Percentiles rank a stretch among this genome's conserved stretches.
These are phyloP conservation scores for Ahaetulla prasina DNA, from an alignment of 2,113 vertebrate genomes.

Conservation along the genomic window DNA sequence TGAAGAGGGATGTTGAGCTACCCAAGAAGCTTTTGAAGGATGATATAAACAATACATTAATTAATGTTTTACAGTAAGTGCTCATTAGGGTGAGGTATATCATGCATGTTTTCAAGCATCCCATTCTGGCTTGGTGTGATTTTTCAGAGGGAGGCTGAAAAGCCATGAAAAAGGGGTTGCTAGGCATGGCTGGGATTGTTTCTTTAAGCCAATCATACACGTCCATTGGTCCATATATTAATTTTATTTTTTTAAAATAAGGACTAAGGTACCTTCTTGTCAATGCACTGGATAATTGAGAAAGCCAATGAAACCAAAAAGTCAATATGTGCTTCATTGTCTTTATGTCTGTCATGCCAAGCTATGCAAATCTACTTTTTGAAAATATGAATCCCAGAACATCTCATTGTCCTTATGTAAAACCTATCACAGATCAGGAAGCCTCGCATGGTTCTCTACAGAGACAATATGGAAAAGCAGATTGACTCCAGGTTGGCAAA, in stretches of 20 bases:
- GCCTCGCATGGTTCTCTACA: not conserved
- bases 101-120: not conserved
- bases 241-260: not conserved
- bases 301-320: not conserved
- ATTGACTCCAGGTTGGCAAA: not conserved
- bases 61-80: not conserved
- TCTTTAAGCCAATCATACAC: not conserved
- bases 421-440: not conserved
- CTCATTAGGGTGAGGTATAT: not conserved
- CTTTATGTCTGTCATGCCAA: not conserved
- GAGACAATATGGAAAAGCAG: not conserved
- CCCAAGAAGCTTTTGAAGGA: not conserved
- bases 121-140: not conserved
- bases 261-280: not conserved
- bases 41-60: not conserved
- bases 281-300: not conserved
- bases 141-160: not conserved
- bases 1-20: not conserved
- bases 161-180: not conserved
- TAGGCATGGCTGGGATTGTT: not conserved
- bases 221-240: not conserved
- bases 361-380: not conserved
- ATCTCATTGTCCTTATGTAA: not conserved
- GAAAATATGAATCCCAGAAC: not conserved
- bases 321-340: not conserved